phyloP scores from a whole-genome alignment of 2,888 invertebrate species.

The Nomada lathburiana region DNA sequence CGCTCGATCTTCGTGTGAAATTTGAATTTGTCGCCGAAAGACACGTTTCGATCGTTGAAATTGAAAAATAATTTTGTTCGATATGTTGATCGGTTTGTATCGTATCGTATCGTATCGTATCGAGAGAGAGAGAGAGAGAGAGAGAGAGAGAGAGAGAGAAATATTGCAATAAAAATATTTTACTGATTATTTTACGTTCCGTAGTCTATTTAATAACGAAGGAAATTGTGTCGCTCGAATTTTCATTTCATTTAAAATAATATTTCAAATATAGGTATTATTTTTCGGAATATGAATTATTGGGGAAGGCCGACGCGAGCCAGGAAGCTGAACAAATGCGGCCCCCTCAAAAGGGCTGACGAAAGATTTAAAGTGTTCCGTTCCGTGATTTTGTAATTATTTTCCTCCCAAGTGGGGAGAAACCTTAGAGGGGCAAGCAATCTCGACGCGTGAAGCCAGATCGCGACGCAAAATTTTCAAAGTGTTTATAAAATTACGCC shows the following conservation, averaged over 20 bases:
- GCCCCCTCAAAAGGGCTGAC: constrained; percentile 45
- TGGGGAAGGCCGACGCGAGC: neutral
- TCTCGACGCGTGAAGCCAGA: constrained; percentile 79
- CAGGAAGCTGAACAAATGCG: constrained; percentile 61
- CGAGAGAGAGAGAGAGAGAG: too few relatives aligned
- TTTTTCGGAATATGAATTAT: neutral
- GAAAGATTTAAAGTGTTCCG: constrained; percentile 67
- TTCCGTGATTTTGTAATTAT: constrained; percentile 81
- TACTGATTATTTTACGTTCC: neutral
- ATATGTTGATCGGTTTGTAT: constrained; percentile 6
- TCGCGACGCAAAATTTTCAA: constrained; percentile 82
- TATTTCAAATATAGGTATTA: neutral
- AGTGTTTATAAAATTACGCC: constrained; percentile 84
- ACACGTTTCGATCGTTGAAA: constrained; percentile 7
- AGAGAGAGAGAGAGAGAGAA: too few relatives aligned
- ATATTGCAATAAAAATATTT: constrained; percentile 20
- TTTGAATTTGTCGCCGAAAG: constrained; percentile 33
- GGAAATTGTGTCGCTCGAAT: constrained; percentile 9
- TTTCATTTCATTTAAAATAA: neutral
- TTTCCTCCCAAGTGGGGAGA: constrained; percentile 78
- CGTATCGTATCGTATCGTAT: neutral
- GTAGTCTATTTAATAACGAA: constrained; percentile 8
- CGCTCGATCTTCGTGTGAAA: neutral
- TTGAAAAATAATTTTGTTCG: constrained; percentile 23
- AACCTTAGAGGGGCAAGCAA: constrained; percentile 80